Evolutionary conservation across 2,113 vertebrate species (phyloP).

Genomic region (Epinephelus cyanopodus): DNA sequence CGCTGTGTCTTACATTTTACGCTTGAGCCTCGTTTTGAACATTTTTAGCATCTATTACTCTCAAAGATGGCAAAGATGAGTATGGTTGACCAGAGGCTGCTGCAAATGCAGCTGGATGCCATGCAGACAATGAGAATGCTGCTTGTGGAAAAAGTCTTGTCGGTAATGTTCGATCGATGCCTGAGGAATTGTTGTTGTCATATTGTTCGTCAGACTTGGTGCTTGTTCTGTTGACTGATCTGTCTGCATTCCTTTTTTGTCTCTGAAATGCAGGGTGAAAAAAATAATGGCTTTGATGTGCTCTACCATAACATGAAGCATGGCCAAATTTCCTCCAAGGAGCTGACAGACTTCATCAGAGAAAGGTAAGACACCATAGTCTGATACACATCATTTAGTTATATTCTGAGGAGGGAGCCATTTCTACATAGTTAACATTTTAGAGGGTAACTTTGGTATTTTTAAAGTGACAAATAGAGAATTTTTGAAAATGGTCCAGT

Average conservation of each 20-base stretch:
- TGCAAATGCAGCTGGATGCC: slow-evolving; percentile 70
- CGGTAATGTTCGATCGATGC: slow-evolving; percentile 50
- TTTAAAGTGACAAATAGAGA: too few species aligned
- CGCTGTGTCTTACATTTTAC: not conserved
- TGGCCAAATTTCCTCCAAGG: slow-evolving; percentile 96
- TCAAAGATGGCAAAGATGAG: slow-evolving; percentile 71
- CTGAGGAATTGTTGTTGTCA: not conserved
- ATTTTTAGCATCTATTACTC: not conserved
- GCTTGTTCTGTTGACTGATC: not conserved
- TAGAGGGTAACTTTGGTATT: too few species aligned
- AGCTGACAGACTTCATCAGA: slow-evolving; percentile 97
- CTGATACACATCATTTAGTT: too few species aligned
- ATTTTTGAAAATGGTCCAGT: too few species aligned
- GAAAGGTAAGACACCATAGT: slow-evolving; percentile 88
- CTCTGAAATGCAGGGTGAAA: slow-evolving; percentile 90
- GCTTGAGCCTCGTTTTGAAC: not conserved
- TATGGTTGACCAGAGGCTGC: slow-evolving; percentile 75
- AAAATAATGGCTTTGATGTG: slow-evolving; percentile 97
- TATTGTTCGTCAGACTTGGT: not conserved
- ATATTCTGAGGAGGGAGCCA: not conserved
- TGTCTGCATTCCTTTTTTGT: not conserved
- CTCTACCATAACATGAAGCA: slow-evolving; percentile 99
- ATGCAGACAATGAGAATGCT: slow-evolving; percentile 62
- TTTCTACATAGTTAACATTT: not conserved
- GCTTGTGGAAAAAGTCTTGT: slow-evolving; percentile 58